These are phyloP conservation scores for Percopsis omiscomaycus DNA, from an alignment of 2,797 vertebrate species.

Conservation along the genomic window DNA sequence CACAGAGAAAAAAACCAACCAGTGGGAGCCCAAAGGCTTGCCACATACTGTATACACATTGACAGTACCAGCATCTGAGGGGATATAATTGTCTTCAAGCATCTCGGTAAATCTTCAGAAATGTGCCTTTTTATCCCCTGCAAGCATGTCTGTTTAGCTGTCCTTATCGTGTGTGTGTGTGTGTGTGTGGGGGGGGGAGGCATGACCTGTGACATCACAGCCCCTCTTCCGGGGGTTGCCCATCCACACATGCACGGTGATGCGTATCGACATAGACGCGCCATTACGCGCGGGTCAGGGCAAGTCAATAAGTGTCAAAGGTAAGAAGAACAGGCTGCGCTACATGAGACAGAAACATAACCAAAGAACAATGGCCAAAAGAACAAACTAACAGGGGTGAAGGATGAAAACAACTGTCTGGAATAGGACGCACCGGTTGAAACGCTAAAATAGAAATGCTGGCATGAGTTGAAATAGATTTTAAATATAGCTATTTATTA, in stretches of 20 bases:
- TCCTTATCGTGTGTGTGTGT: no score
- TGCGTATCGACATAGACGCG: not conserved
- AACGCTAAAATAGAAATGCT: no score
- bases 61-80: no score
- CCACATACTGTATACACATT: not conserved
- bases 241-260: not conserved
- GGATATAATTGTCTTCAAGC: no score
- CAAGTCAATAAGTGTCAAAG: not conserved
- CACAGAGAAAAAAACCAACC: slow-evolving; percentile 4
- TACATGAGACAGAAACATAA: slow-evolving; percentile 17
- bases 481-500: no score
- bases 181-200: no score
- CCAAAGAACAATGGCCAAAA: not conserved
- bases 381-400: not conserved
- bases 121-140: no score
- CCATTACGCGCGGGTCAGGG: not conserved
- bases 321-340: slow-evolving; percentile 14
- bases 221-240: not conserved
- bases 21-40: slow-evolving; percentile 38
- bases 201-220: no score
- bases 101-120: no score
- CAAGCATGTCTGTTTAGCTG: no score
- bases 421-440: no score
- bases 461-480: no score
- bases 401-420: not conserved